Evolutionary conservation across 1,140 invertebrate species (phyloP), one percentile per base, ranked within the genome.

Genomic region (Drosophila nigrodunni): DNA sequence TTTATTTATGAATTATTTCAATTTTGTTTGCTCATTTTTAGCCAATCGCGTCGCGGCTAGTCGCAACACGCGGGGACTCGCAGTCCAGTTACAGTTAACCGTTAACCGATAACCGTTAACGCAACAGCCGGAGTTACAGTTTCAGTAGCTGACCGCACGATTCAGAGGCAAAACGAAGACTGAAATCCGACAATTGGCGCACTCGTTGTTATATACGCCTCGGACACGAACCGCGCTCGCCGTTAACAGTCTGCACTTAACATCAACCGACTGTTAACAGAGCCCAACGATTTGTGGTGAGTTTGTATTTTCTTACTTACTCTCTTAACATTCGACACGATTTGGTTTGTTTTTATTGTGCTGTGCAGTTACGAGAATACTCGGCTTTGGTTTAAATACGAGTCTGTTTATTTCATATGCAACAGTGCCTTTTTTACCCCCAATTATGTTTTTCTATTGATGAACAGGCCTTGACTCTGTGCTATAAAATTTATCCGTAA

Each of bases 141-240:
- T 82, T 30, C 76, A 78, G 59, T 78, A 77, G 82, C 64, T 82
- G 82, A 86, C 82, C 87, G 87, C 87, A 90, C 87, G 78, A 90
- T 80, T 90, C 82, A 82, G 78, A 90, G 82, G 77, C 80, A 87
- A 90, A 90, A 90, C 87, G 87, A 90, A 90, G 87, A 90, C 87
- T 90, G 80, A 82, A 78, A 57, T 82, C 65, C 44, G 59, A 60
- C 74, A 88, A 70, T 85, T 85, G 78, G 80, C 85, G 85, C 85
- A 88, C 85, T 88, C 85, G 85, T 88, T 88, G 69, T 88, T 88
- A 80, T 89, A 88, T 88, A 88, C 80, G 70, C 67, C 49, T 43
- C 58, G 50, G 49, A 61, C 50, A 39, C 72, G 35, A 69, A 74
- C 65, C 60, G 6, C 30, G 13, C n/a, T 43, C 57, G 11, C 30